Evolutionary conservation across 2,888 invertebrate species (phyloP), one percentile per base, ranked within the genome.

Genomic region (Monopis laevigella): DNA sequence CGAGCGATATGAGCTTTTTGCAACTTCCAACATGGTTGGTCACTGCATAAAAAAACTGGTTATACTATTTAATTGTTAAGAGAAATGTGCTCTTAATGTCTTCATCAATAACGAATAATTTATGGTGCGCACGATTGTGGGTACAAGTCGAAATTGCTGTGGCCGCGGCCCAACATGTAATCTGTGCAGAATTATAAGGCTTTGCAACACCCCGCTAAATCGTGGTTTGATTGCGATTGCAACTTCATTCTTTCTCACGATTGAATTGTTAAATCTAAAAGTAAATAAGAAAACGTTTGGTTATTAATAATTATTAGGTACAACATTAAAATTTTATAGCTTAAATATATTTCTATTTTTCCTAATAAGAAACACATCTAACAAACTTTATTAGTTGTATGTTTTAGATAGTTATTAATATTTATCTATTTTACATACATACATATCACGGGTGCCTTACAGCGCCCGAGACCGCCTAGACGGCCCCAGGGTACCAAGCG

Each of bases 161-260:
- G 82, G 83, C 82, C 83, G 82, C 82, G 84, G 84, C 83, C 80
- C 80, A 68, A 73, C 77, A 75, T 77, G 77, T 77, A 80, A 80
- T 80, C 78, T 78, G 72, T 68, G 68, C 69, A 71, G 68, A 73
- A 78, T 80, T 78, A 78, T 77, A 78, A 77, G 71, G 65, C 69
- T 65, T 75, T 73, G 72, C 70, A 53, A 36, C 36, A 36, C 19
- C 36, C 21, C 21, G 21, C 10, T 36, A 21, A 36, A 21, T 21
- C 36, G 36, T 36, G 36, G n/a, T 13, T 36, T 32, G 14, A 32
- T 32, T 32, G 32, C 17, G 29, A 29, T 17, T 16, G 32, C 17
- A 16, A 32, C 32, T 14, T 32, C 17, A 32, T 32, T 32, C 17
- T 32, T 17, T 17, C 32, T 32, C 16, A 32, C 32, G 32, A 32